These are phyloP conservation scores for Verasper variegatus DNA, from an alignment of 2,113 vertebrate species.

Conservation along the genomic window DNA sequence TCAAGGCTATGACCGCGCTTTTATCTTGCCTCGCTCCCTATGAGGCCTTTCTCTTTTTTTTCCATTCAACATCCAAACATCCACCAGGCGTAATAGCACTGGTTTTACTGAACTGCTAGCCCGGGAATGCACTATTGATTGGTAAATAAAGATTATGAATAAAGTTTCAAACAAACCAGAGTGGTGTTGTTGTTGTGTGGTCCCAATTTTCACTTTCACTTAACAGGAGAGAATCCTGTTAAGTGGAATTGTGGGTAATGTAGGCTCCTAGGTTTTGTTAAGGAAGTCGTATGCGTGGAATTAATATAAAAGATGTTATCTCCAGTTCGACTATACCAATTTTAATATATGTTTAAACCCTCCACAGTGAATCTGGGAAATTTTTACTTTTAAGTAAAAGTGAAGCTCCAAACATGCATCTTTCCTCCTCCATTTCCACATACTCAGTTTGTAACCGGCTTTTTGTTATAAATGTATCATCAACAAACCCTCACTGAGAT, in stretches of 20 bases:
- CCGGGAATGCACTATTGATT: constrained; percentile 83
- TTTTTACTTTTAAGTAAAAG: no score
- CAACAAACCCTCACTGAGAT: no score
- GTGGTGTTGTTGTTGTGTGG: not conserved
- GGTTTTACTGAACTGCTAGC: constrained; percentile 78
- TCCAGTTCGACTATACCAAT: no score
- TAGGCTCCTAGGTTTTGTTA: not conserved
- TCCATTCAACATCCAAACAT: constrained; percentile 62
- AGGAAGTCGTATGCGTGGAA: not conserved
- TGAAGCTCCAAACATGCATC: no score
- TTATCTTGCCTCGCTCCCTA: constrained; percentile 44
- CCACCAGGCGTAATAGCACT: constrained; percentile 62
- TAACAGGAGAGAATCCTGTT: no score
- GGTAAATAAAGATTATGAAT: constrained; percentile 81
- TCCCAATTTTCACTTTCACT: not conserved
- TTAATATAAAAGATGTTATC: not conserved
- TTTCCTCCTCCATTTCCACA: no score
- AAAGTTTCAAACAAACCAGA: constrained; percentile 78
- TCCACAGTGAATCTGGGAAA: no score
- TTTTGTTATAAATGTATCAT: no score
- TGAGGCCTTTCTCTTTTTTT: constrained; percentile 39
- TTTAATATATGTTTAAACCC: no score
- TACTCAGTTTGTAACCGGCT: no score
- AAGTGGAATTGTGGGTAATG: not conserved
- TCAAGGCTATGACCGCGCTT: constrained; percentile 53